Conservation (phyloP, 2,113 vertebrate species). For the Nycticryphes semicollaris region DNA sequence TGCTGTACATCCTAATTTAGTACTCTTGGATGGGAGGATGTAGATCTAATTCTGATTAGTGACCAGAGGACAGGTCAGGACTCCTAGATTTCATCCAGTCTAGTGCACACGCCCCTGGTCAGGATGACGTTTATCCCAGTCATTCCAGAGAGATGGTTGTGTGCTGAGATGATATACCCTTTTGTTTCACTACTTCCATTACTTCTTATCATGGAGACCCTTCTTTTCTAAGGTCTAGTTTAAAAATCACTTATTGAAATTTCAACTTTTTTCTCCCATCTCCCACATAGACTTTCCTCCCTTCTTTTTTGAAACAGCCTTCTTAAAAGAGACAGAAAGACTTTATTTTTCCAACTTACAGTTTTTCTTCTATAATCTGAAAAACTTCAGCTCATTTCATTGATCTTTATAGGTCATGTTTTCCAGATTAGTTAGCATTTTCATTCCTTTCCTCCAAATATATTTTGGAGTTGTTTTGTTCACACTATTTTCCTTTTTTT, state of each 20-base stretch:
- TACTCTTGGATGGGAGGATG: neutral
- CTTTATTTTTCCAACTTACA: neutral
- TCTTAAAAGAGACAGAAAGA: neutral
- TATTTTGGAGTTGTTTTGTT: neutral
- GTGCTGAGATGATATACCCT: neutral
- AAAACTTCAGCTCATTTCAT: neutral
- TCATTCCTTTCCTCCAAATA: neutral
- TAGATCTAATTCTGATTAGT: neutral
- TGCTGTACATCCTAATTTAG: neutral
- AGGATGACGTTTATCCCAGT: neutral
- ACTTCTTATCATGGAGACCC: neutral
- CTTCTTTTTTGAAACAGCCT: neutral
- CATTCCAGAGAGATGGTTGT: neutral
- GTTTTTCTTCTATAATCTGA: neutral
- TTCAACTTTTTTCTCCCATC: neutral
- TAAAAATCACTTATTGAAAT: neutral
- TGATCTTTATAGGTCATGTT: neutral
- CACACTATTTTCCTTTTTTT: neutral
- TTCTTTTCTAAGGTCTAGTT: neutral
- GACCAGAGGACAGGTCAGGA: neutral
- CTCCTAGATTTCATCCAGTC: neutral
- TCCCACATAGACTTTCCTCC: neutral
- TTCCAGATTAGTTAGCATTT: neutral
- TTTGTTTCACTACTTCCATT: neutral
- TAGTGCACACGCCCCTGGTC: neutral